Evolutionary conservation across 2,113 vertebrate genomes (phyloP).

Genomic region (Irena cyanogastra): DNA sequence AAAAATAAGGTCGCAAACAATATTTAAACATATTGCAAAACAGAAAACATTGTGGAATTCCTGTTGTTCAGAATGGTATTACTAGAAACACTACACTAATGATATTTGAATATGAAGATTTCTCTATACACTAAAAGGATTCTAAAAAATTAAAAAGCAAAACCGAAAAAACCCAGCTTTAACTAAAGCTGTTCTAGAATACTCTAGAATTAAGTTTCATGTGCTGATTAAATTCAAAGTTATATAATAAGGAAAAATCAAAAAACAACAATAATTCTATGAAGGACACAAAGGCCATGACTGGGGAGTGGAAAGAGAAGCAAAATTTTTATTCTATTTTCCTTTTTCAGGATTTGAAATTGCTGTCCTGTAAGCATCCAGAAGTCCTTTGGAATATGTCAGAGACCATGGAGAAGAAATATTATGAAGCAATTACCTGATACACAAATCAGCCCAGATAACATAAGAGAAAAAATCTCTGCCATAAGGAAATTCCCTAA

Average conservation of each 20-base stretch:
- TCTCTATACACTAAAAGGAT: not conserved
- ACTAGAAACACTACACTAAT: not conserved
- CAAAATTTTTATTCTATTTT: not conserved
- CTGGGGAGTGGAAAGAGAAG: not conserved
- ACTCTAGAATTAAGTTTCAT: not conserved
- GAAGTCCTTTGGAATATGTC: not conserved
- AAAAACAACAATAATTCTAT: not conserved
- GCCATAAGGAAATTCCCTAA: not conserved
- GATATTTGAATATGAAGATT: not conserved
- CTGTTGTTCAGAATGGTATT: not conserved
- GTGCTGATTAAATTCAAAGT: not conserved
- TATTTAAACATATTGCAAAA: not conserved
- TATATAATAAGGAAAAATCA: not conserved
- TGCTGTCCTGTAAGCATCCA: not conserved
- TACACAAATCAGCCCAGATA: not conserved
- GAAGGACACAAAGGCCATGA: not conserved
- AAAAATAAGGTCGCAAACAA: not conserved
- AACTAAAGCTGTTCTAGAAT: not conserved
- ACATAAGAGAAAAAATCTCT: not conserved
- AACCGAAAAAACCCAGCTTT: fast-evolving
- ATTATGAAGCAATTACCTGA: not conserved
- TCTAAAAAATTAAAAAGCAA: not conserved
- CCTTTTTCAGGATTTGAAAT: not conserved
- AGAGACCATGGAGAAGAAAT: not conserved
- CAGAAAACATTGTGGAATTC: not conserved